Conservation (phyloP, 2,797 vertebrate species). For the Enteromius argenteus region DNA sequence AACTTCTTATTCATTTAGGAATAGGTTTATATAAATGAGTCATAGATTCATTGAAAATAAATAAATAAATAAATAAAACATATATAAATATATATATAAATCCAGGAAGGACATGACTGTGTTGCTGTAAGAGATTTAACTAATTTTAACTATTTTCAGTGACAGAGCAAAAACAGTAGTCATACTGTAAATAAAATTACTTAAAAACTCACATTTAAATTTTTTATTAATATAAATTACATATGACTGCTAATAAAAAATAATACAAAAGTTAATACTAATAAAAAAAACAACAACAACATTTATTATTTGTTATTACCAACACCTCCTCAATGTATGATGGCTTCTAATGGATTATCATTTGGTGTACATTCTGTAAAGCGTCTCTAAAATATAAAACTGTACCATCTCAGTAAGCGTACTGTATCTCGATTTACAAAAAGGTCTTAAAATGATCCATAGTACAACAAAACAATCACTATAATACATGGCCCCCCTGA, state of each 20-base stretch:
- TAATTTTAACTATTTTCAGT: background rate
- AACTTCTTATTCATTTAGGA: background rate
- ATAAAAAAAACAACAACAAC: background rate
- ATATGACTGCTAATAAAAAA: background rate
- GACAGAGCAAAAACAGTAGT: too few relatives aligned
- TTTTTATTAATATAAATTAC: background rate
- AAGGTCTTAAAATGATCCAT: constrained; percentile 19
- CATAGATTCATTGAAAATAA: background rate
- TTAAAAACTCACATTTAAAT: background rate
- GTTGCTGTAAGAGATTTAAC: background rate
- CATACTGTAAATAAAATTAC: background rate
- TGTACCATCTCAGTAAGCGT: background rate
- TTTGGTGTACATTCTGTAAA: background rate
- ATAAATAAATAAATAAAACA: background rate
- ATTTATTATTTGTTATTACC: background rate
- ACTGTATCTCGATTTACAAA: background rate
- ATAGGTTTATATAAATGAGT: background rate
- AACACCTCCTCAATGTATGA: background rate
- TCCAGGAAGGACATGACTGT: background rate
- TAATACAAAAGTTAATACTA: too few relatives aligned
- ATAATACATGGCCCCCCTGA: constrained; percentile 65
- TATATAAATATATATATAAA: background rate
- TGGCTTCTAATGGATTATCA: background rate
- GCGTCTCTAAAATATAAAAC: background rate
- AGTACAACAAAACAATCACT: constrained; percentile 5